Evolutionary conservation across 2,888 invertebrate species (phyloP), one percentile per base, ranked within the genome.

Genomic region (Drosophila gaucha): DNA sequence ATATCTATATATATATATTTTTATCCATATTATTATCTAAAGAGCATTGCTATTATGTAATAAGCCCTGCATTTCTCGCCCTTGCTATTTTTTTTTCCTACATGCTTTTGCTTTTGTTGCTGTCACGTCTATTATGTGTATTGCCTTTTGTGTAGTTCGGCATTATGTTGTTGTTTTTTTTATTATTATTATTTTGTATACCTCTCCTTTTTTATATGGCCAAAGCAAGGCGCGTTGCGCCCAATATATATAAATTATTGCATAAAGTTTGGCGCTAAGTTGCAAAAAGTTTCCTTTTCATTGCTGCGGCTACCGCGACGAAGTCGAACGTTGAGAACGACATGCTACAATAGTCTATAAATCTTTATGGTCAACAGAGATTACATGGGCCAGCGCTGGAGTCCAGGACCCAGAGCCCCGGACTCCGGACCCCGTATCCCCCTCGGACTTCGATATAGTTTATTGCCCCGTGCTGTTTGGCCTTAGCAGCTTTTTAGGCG

Each of bases 201-300:
- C 31, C 12, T 10, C 24, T 35, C 16, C 8, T 24, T 67, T 70
- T 73, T 55, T 43, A 38, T 63, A 3, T 46, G 0, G 31, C 20
- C 3, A 28, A 51, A 52, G 76, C 58, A 9, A 12, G 66, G 47
- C 66, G 70, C 65, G 62, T 30, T 62, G 39, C 49, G 57, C 44
- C 80, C 87, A 74, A 84, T 88, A 86, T 89, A 77, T 87, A 89
- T 89, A 88, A 88, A 88, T 89, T 89, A 88, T 89, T 89, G 89
- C 88, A 89, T 85, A 88, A 88, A 88, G 83, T 88, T 88, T 83
- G 87, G 89, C 86, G 89, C 86, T 88, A 88, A 86, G 88, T 86
- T 86, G 88, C 88, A 86, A 88, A 86, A 86, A 86, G 85, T 86
- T 88, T 86, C 80, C 86, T 86, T 86, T 85, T 84, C 88, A 85